Evolutionary conservation across 2,888 invertebrate genomes (phyloP).

Genomic region (Eupithecia dodoneata): DNA sequence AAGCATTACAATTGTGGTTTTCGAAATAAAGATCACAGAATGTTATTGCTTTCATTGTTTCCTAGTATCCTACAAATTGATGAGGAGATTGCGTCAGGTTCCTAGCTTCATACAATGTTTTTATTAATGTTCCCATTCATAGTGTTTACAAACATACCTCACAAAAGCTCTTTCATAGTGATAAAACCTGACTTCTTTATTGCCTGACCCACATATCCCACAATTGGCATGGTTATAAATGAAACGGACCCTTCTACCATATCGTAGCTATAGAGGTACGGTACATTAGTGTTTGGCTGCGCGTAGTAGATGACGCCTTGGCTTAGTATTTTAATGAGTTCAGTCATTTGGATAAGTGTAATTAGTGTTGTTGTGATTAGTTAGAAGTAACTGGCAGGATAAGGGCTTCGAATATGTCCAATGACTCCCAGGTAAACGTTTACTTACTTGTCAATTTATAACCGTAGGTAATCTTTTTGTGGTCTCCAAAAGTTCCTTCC

Average conservation of each 20-base stretch:
- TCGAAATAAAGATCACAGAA: conserved; percentile 46
- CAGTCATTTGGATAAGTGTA: conserved; percentile 18
- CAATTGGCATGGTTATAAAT: conserved; percentile 66
- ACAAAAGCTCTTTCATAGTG: conserved; percentile 23
- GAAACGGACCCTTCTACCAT: conserved; percentile 62
- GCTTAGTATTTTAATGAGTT: conserved; percentile 31
- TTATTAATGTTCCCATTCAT: conserved; percentile 12
- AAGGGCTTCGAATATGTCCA: conserved; percentile 16
- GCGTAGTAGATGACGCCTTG: conserved; percentile 27
- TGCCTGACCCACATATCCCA: conserved; percentile 35
- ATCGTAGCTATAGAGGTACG: conserved; percentile 70
- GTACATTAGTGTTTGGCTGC: conserved; percentile 38
- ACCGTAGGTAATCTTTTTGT: background rate
- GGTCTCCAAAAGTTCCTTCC: background rate
- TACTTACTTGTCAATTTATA: background rate
- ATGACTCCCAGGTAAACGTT: conserved; percentile 24
- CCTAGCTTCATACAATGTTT: conserved; percentile 2
- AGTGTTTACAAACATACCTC: conserved; percentile 12
- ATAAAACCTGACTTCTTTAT: conserved; percentile 21
- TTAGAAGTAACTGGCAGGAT: conserved; percentile 25
- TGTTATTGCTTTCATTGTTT: conserved; percentile 32
- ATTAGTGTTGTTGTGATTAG: conserved; percentile 20
- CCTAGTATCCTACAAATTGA: conserved; percentile 18
- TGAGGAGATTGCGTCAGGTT: background rate
- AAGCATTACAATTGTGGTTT: conserved; percentile 57